Conservation (phyloP, 1,140 invertebrate genomes). For the Heliothis subflexa region DNA sequence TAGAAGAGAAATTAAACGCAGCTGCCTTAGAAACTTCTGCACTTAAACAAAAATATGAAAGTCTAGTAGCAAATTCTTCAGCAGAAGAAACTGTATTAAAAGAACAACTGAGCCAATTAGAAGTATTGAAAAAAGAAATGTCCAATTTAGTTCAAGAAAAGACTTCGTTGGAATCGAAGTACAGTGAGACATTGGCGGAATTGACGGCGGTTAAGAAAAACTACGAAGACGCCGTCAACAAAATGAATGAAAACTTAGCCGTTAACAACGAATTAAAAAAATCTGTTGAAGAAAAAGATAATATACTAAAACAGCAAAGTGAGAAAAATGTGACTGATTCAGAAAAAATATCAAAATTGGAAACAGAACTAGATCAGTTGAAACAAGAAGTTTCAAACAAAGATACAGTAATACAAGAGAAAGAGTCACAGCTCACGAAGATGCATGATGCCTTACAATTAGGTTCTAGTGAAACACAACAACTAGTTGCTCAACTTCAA, state of each 20-base stretch:
- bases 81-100: conserved; percentile 78
- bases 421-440: conserved; percentile 64
- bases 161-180: conserved; percentile 68
- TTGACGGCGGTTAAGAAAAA: conserved; percentile 76
- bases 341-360: conserved; percentile 64
- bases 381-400: conserved; percentile 68
- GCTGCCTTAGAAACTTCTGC: conserved; percentile 65
- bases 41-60: conserved; percentile 80
- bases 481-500: conserved; percentile 65
- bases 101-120: conserved; percentile 75
- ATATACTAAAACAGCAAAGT: conserved; percentile 81
- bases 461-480: conserved; percentile 65
- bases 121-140: conserved; percentile 74
- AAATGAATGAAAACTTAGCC: conserved; percentile 65
- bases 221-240: conserved; percentile 58
- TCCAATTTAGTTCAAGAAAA: conserved; percentile 70
- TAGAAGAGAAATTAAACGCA: conserved; percentile 81
- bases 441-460: conserved; percentile 65
- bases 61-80: conserved; percentile 75
- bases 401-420: conserved; percentile 64
- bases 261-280: conserved; percentile 66
- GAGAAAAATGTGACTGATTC: conserved; percentile 83
- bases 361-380: conserved; percentile 68
- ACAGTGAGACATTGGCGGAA: conserved; percentile 74
- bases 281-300: conserved; percentile 73